Base-by-base conservation (phyloP, 2,888 invertebrate genomes). In the Agrenia bidenticulata region DNA sequence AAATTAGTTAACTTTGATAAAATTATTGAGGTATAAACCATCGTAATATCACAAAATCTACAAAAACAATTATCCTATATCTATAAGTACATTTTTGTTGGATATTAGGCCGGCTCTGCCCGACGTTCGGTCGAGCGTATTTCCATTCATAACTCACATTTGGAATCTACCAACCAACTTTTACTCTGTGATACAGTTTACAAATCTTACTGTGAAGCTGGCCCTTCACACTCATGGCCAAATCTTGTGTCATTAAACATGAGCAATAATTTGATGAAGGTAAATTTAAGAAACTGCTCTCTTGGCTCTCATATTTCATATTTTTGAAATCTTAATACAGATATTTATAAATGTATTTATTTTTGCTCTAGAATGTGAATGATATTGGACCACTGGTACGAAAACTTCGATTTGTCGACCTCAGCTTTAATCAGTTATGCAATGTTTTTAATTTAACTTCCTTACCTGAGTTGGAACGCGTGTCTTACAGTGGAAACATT, bases 141-240 rank as follows among this genome's bases (percentile, higher is more conserved):
- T 1, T 84, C 84, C 55, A 87, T 90, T 42, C 84, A 87, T 63
- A 85, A 87, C 63, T 88, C 89, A 9, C 83, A 82, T 66, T 83
- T 89, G 37, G 84, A 83, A 57, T 86, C 85, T 17, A 85, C 93
- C 61, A 88, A 88, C 77, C 89, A 93, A 78, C 85, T 94, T 72
- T 83, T 93, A 9, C 84, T 94, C 67, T 92, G 93, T 78, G 94
- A 94, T 80, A 87, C 90, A 75, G 82, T 93, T 69, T 91, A 93
- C 78, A 91, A 89, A 67, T 81, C 82, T 37, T 82, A 82, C 61
- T 81, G 80, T 17, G 81, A 81, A 45, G 80, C 81, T 0, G 79
- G 79, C 45, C 80, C 82, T 17, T 77, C 79, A 80, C 80, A 77
- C 73, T 78, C 79, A 65, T 82, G 81, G 81, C 78, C 80, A 58